Evolutionary conservation across 1,140 invertebrate genomes (phyloP).

Genomic region (Agrypnia vestita): DNA sequence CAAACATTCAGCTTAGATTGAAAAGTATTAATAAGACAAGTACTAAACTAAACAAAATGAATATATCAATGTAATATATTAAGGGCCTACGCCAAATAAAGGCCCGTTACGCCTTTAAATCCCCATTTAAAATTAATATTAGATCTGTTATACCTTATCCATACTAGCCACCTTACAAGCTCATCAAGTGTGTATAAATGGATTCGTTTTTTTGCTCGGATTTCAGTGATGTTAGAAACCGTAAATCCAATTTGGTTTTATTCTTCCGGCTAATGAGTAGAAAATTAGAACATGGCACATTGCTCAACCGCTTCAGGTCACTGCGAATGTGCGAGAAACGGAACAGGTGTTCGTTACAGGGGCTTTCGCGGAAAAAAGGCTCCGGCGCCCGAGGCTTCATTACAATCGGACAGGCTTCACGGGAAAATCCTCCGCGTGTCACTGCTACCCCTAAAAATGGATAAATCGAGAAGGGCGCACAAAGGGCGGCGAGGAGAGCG

Average conservation of each 20-base stretch:
- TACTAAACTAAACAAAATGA: too few relatives aligned
- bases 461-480: constrained; percentile 50
- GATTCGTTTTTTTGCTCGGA: too few relatives aligned
- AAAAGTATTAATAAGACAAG: too few relatives aligned
- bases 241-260: constrained; percentile 14
- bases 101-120: too few relatives aligned
- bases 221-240: background rate
- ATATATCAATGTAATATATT: too few relatives aligned
- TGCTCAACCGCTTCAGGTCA: constrained; percentile 5
- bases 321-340: constrained; percentile 21
- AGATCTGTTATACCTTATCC: too few relatives aligned
- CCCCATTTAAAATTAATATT: too few relatives aligned
- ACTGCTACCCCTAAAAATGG: constrained; percentile 55
- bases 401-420: constrained; percentile 40
- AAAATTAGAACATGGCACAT: constrained; percentile 44
- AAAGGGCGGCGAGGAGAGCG: background rate
- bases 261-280: constrained; percentile 10
- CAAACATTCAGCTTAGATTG: too few relatives aligned
- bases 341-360: constrained; percentile 57
- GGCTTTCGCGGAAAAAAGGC: constrained; percentile 11
- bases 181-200: too few relatives aligned
- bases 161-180: too few relatives aligned
- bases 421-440: constrained; percentile 37
- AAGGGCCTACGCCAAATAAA: too few relatives aligned
- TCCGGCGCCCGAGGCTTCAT: constrained; percentile 20